Evolutionary conservation across 37 sponge, comb jelly and placozoan species (phyloP).

Genomic region (Ianthella basta): DNA sequence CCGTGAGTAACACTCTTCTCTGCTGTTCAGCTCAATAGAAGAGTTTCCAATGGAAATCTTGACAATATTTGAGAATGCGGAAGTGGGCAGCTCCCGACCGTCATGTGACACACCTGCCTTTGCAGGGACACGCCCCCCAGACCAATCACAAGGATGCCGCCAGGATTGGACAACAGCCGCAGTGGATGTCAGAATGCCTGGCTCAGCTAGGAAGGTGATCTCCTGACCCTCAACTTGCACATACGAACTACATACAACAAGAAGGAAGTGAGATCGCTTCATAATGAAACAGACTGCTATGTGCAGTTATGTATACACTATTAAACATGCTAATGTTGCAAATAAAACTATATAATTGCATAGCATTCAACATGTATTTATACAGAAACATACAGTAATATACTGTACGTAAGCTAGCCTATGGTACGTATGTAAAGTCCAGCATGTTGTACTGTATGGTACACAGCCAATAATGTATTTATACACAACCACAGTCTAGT

Average conservation of each 20-base stretch:
- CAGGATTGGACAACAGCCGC: not conserved
- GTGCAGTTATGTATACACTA: not conserved
- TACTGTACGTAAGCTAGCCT: too few relatives aligned
- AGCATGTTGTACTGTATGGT: not conserved
- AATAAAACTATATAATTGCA: too few relatives aligned
- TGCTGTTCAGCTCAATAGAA: not conserved
- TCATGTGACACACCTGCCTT: too few relatives aligned
- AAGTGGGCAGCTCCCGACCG: too few relatives aligned
- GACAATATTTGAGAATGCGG: not conserved
- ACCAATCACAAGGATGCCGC: not conserved
- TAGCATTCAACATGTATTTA: too few relatives aligned
- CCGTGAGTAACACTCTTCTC: not conserved
- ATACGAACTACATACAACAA: not conserved
- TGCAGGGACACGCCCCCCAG: too few relatives aligned
- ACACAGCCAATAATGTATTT: not conserved
- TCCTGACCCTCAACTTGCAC: not conserved
- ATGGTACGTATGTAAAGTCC: not conserved
- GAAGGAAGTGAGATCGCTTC: not conserved
- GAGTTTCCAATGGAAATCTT: not conserved
- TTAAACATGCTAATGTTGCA: too few relatives aligned
- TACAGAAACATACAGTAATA: too few relatives aligned
- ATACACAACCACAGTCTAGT: conserved; percentile 27
- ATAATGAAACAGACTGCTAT: not conserved
- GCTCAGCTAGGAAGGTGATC: not conserved
- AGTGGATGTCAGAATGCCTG: not conserved